A percentile compares a stretch with the other conserved stretches of the same genome.
These are phyloP conservation scores for Dioctria linearis DNA, from an alignment of 2,888 invertebrate genomes.

Conservation along the genomic window DNA sequence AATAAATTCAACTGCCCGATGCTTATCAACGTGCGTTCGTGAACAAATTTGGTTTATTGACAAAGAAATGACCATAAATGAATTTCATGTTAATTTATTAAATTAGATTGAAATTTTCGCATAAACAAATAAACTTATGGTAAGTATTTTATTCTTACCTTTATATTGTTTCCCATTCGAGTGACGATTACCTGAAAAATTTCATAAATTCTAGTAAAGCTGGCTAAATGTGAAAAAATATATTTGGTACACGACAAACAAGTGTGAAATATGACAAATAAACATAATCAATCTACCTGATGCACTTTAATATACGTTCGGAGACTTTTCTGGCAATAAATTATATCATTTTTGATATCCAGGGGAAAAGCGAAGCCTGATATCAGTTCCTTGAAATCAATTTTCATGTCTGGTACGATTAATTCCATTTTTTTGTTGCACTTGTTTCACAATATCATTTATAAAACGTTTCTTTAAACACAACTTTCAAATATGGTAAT, in stretches of 20 bases:
- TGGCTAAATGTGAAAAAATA: slow-evolving; percentile 24
- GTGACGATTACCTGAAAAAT: slow-evolving; percentile 41
- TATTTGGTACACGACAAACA: background rate
- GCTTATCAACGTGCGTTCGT: background rate
- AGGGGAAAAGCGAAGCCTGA: slow-evolving; percentile 61
- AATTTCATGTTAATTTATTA: no score
- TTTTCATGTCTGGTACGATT: slow-evolving; percentile 39
- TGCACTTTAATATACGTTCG: slow-evolving; percentile 68
- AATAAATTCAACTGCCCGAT: no score
- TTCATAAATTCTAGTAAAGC: slow-evolving; percentile 12
- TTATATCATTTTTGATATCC: slow-evolving; percentile 68
- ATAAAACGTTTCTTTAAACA: background rate
- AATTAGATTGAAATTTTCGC: no score
- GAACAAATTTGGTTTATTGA: no score
- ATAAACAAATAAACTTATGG: no score
- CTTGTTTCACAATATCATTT: background rate
- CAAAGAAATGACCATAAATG: no score
- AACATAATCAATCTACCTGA: slow-evolving; percentile 64
- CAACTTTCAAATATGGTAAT: slow-evolving; percentile 8
- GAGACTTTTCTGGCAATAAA: slow-evolving; percentile 69
- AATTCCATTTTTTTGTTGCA: slow-evolving; percentile 22
- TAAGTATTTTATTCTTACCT: slow-evolving; percentile 42
- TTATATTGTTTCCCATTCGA: slow-evolving; percentile 21
- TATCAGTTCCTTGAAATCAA: slow-evolving; percentile 20
- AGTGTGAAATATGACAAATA: background rate